phyloP scores from a whole-genome alignment of 2,797 vertebrate genomes.

The Sebastes vulpes region DNA sequence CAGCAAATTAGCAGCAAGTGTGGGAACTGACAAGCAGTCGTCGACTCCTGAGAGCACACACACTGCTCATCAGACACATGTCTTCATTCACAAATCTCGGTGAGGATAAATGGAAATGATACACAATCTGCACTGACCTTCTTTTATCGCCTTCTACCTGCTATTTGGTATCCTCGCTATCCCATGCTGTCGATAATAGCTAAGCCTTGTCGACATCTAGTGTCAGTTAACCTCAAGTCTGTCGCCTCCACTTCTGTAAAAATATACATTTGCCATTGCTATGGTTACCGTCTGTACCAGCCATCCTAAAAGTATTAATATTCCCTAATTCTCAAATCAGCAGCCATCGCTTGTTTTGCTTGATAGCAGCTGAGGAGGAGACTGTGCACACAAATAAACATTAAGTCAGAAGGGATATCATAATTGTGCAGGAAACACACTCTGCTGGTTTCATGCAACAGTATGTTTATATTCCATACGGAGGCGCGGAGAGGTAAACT shows the following conservation, averaged over 20 bases:
- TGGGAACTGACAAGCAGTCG: slow-evolving; percentile 32
- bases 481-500: neutral
- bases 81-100: slow-evolving; percentile 10
- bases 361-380: neutral
- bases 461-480: neutral
- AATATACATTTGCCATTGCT: neutral
- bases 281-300: neutral
- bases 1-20: slow-evolving; percentile 45
- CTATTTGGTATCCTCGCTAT: neutral
- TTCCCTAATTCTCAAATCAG: neutral
- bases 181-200: neutral
- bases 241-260: neutral
- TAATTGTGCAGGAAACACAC: neutral
- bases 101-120: slow-evolving; percentile 10
- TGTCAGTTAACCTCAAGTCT: neutral
- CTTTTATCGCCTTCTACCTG: neutral
- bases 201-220: neutral
- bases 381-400: neutral
- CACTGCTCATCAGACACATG: slow-evolving; percentile 24
- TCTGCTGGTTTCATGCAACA: neutral
- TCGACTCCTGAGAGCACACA: slow-evolving; percentile 19
- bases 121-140: slow-evolving; percentile 21
- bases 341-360: neutral
- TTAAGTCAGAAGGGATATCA: neutral
- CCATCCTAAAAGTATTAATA: neutral